Percentiles rank a stretch among this genome's conserved stretches.
Conservation (phyloP, 2,113 vertebrate species). For the Stegostoma tigrinum region DNA sequence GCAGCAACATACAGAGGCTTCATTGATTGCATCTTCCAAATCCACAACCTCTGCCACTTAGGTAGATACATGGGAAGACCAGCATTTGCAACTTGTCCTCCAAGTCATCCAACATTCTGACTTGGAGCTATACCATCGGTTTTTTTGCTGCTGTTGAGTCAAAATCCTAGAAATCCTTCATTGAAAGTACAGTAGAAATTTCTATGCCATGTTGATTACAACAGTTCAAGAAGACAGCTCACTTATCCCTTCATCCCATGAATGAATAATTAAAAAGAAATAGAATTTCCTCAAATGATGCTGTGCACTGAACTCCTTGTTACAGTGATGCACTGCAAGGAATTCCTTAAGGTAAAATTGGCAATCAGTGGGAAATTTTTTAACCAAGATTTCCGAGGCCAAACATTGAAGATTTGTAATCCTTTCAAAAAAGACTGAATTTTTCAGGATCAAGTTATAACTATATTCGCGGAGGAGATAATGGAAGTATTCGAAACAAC, state of each 20-base stretch:
- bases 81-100: too few species aligned
- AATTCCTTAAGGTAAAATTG: neutral
- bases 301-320: neutral
- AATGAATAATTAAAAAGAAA: neutral
- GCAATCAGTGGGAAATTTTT: too few species aligned
- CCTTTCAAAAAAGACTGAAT: neutral
- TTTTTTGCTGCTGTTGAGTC: neutral
- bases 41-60: too few species aligned
- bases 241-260: neutral
- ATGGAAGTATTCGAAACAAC: neutral
- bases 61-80: too few species aligned
- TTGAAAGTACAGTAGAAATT: neutral
- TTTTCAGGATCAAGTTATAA: neutral
- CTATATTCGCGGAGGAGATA: neutral
- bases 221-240: neutral
- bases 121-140: neutral
- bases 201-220: neutral
- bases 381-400: neutral
- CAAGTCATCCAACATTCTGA: neutral
- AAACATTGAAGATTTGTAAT: neutral
- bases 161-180: neutral
- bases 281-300: neutral
- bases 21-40: too few species aligned
- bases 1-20: too few species aligned
- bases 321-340: neutral